Conservation (phyloP, 2,888 invertebrate genomes). For the Liposcelis brunnea region DNA sequence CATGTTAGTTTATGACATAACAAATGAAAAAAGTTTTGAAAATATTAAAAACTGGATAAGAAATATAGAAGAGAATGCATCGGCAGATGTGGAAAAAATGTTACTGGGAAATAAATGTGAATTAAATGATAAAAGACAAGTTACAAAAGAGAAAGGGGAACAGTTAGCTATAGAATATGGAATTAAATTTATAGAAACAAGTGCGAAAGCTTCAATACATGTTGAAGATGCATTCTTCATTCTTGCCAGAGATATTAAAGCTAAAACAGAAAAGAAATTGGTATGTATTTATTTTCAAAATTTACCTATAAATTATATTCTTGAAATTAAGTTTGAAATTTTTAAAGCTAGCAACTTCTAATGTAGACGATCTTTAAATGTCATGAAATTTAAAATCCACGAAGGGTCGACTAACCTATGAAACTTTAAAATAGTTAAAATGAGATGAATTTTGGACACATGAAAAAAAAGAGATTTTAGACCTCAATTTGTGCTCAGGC, state of each 20-base stretch:
- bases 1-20: conserved; percentile 98
- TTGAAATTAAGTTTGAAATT: too few relatives aligned
- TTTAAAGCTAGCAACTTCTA: too few relatives aligned
- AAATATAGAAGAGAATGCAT: conserved; percentile 98
- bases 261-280: conserved; percentile 97
- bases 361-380: too few relatives aligned
- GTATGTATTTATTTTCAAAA: conserved; percentile 40
- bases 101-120: conserved; percentile 98
- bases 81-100: conserved; percentile 98
- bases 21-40: conserved; percentile 97
- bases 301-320: conserved; percentile 11
- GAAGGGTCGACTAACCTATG: too few relatives aligned
- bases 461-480: too few relatives aligned
- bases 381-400: too few relatives aligned
- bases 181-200: conserved; percentile 98
- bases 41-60: conserved; percentile 99
- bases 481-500: too few relatives aligned
- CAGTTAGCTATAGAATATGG: conserved; percentile 94
- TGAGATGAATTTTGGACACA: too few relatives aligned
- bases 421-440: too few relatives aligned
- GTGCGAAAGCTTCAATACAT: conserved; percentile 94
- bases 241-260: conserved; percentile 91
- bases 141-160: conserved; percentile 85
- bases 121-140: conserved; percentile 85
- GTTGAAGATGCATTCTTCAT: conserved; percentile 97